Evolutionary conservation across 2,888 invertebrate species (phyloP).

Genomic region (Nephrotoma appendiculata): DNA sequence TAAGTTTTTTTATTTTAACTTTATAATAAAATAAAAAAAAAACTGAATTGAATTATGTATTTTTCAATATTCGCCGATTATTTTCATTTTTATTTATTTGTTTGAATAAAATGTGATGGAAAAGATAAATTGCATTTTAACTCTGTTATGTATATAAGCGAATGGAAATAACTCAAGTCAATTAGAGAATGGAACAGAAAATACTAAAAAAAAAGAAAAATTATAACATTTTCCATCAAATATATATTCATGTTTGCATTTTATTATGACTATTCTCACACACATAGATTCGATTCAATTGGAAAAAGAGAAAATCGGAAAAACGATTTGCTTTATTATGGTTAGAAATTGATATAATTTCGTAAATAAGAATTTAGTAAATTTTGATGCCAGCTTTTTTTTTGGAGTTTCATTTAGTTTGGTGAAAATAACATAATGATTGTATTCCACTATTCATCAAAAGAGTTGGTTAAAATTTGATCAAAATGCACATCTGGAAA

Average conservation of each 20-base stretch:
- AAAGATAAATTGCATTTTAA: constrained; percentile 1
- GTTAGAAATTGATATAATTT: background rate
- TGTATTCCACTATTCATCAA: too few relatives aligned
- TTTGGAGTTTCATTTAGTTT: too few relatives aligned
- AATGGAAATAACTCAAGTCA: background rate
- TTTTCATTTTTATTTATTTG: background rate
- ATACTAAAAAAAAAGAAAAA: background rate
- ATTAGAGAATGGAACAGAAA: background rate
- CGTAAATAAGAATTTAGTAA: background rate
- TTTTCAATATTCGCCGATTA: background rate
- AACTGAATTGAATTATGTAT: constrained; percentile 1
- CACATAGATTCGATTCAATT: background rate
- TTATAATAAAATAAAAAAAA: background rate
- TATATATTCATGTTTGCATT: background rate
- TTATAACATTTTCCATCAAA: background rate
- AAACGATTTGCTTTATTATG: too few relatives aligned
- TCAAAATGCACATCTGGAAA: too few relatives aligned
- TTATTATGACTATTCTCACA: background rate
- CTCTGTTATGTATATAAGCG: background rate
- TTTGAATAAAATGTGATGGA: constrained; percentile 2
- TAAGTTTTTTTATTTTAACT: background rate
- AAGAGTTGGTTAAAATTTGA: too few relatives aligned
- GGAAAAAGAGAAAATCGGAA: background rate
- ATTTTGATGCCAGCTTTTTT: background rate
- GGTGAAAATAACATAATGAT: too few relatives aligned